Evolutionary conservation across 2,888 invertebrate species (phyloP).

Genomic region (Drosophila leonis): DNA sequence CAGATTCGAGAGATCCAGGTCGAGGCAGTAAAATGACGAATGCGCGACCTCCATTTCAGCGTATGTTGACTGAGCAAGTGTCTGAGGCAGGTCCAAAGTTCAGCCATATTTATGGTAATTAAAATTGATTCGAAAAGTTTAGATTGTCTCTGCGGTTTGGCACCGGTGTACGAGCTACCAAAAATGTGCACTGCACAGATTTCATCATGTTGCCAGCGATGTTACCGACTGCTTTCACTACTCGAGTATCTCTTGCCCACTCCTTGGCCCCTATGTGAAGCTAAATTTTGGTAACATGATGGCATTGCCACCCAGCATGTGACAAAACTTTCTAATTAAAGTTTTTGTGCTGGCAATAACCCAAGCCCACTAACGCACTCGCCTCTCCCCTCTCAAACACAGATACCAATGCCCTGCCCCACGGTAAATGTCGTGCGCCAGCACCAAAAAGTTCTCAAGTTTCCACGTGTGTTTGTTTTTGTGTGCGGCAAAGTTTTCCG

Average conservation of each 20-base stretch:
- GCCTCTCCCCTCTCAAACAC: background rate
- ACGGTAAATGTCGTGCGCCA: constrained; percentile 34
- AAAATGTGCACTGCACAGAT: constrained; percentile 43
- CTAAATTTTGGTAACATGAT: constrained; percentile 41
- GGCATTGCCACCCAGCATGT: constrained; percentile 63
- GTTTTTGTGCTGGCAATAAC: constrained; percentile 64
- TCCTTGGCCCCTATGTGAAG: constrained; percentile 16
- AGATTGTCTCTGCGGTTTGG: constrained; percentile 75
- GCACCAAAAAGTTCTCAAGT: constrained; percentile 68
- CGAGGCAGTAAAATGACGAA: constrained; percentile 57
- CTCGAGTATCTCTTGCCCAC: constrained; percentile 24
- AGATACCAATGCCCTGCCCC: constrained; percentile 1
- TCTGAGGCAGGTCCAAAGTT: constrained; percentile 60
- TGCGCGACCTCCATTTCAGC: constrained; percentile 48
- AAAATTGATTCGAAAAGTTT: constrained; percentile 83
- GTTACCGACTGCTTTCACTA: constrained; percentile 31
- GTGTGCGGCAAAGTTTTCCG: constrained; percentile 54
- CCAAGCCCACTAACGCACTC: constrained; percentile 8
- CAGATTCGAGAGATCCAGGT: constrained; percentile 11
- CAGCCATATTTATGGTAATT: constrained; percentile 80
- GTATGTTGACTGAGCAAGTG: constrained; percentile 42
- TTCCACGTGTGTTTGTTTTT: constrained; percentile 73
- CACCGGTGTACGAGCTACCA: constrained; percentile 54
- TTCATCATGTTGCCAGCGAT: constrained; percentile 50
- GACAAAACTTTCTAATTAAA: constrained; percentile 81